Evolutionary conservation across 2,797 vertebrate species (phyloP), one percentile per base, ranked within the genome.

Genomic region (Anomalospiza imberbis): DNA sequence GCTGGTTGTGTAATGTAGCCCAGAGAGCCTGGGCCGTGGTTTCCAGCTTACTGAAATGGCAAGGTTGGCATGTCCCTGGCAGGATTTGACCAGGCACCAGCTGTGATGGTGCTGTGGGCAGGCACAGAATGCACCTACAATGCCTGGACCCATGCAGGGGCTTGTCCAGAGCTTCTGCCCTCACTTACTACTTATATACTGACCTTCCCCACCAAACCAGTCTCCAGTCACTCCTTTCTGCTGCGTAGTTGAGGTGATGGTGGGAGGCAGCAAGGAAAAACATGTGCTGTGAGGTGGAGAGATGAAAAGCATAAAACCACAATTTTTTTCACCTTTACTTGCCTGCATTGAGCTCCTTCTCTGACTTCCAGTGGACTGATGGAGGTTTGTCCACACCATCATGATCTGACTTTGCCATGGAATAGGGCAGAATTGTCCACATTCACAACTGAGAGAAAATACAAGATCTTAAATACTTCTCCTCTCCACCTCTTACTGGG

Each of bases 1-100:
- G 32, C 42, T 60, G 42, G 14, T 44, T 0, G 0, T n/a, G 44
- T 60, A 54, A 15, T 0, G 0, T 55, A 87, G 42, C 53, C 29
- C 65, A 26, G 47, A 77, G 61, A 44, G 25, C 66, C 73, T 40
- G 45, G 38, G 53, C 71, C 0, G 0, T 31, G 65, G 8, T 80
- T 54, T 53, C 72, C 51, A 17, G 53, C 25, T 50, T 54, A 19
- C 22, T 2, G 13, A 18, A 29, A 40, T 1, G 7, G 54, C 0
- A 2, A 65, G 12, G 17, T 1, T 60, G 81, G 21, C 1, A 8
- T 20, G 51, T 26, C 22, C 50, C 58, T 3, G 4, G 36, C 48
- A 38, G 51, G 51, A 38, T 21, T 55, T 68, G 25, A 21, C 24
- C 42, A 13, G 58, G 31, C 6, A 6, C 40, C 0, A 2, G 45